Base-by-base conservation (phyloP, 92 coral and sea anemone species). In the Blastomussa wellsi region DNA sequence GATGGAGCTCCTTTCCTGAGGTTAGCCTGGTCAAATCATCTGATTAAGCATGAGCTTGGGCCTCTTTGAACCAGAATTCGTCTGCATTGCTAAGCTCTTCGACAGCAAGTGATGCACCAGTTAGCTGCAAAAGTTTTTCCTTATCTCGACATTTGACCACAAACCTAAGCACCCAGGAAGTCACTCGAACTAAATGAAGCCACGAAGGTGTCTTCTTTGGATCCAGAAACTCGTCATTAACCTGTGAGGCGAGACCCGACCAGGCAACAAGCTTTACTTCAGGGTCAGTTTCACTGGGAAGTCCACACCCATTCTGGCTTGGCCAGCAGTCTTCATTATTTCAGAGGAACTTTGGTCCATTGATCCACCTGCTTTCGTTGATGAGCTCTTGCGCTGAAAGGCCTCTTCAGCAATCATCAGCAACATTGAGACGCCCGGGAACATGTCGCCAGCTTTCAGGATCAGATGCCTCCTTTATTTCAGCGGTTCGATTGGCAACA, bases 31-130 rank as follows among this genome's bases (percentile, higher is more conserved):
- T 29, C 64, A 78, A 14, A 29, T 86, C 85, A 31, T 68, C 52
- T 3, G 51, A 22, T 52, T 44, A 86, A 41, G 78, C 79, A 51
- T 86, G 48, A 22, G 85, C 71, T 51, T 85, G 89, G 19, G 60
- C 84, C 78, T 32, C 67, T 72, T 78, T 78, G 7, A 51, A 42
- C 89, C 89, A 86, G 52, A 86, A 60, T 42, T 11, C 64, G 37
- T 78, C 84, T 13, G 88, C 84, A 36, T 19, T 72, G 31, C 26
- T 47, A 3, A 78, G 72, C 35, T 86, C 89, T 12, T 68, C 79
- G 36, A 39, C 77, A 5, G 77, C 28, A 24, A 78, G 71, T 36
- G 78, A 47, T 8, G 68, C 77, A 29, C 17, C 44, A 31, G 68
- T 8, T 6, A 48, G 24, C 26, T 48, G 31, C 80, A 48, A 17